phyloP scores from a whole-genome alignment of 2,113 vertebrate genomes.

The Redunca redunca region DNA sequence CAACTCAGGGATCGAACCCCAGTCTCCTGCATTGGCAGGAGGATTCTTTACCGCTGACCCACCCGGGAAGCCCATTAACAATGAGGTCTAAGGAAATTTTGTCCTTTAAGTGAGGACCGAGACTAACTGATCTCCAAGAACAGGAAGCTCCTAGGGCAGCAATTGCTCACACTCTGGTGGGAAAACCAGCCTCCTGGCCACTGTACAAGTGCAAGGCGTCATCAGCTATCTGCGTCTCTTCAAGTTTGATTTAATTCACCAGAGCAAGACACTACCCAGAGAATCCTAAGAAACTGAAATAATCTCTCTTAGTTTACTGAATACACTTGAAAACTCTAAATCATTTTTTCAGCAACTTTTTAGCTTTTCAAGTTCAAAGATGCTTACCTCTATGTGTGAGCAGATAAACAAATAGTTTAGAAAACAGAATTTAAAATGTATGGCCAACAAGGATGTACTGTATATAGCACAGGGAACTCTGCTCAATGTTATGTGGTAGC shows the following conservation, averaged over 20 bases:
- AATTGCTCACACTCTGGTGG: accelerated
- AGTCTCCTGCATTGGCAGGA: not conserved
- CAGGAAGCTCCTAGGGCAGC: not conserved
- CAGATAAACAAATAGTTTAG: not conserved
- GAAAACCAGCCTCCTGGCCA: not conserved
- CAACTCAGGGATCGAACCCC: not conserved
- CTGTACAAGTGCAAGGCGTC: not conserved
- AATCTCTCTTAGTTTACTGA: not conserved
- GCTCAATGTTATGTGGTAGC: not conserved
- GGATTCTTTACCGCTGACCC: not conserved
- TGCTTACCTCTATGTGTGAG: not conserved
- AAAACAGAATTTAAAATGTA: not conserved
- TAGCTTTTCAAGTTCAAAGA: not conserved
- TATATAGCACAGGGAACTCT: not conserved
- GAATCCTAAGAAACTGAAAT: not conserved
- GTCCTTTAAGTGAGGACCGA: not conserved
- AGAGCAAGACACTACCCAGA: not conserved
- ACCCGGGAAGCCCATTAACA: not conserved
- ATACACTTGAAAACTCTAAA: not conserved
- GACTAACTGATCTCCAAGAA: not conserved
- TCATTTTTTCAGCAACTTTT: not conserved
- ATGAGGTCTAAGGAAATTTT: not conserved
- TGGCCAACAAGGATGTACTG: not conserved
- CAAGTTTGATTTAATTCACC: not conserved
- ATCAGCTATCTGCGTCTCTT: not conserved